Conservation (phyloP, 2,797 vertebrate species). For the Peromyscus attwateri region DNA sequence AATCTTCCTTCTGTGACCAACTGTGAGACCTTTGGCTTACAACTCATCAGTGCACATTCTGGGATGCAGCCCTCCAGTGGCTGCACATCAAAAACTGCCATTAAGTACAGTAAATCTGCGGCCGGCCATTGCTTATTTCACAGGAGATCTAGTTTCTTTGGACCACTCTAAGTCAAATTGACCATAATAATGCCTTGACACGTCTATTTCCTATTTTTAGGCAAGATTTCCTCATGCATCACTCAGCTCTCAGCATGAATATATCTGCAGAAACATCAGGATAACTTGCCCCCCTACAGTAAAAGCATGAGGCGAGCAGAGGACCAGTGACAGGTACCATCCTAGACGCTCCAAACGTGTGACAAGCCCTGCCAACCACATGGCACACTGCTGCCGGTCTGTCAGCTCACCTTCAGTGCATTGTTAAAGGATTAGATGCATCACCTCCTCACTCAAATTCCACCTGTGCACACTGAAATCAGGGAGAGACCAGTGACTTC, state of each 20-base stretch:
- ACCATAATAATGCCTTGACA: constrained; percentile 65
- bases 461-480: constrained; percentile 8
- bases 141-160: constrained; percentile 36
- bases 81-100: background rate
- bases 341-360: background rate
- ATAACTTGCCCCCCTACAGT: constrained; percentile 20
- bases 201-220: constrained; percentile 71
- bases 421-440: background rate
- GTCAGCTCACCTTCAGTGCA: constrained; percentile 1
- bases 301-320: constrained; percentile 11
- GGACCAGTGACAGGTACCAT: constrained; percentile 25
- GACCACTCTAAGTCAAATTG: constrained; percentile 58
- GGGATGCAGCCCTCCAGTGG: background rate
- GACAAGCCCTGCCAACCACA: constrained; percentile 55
- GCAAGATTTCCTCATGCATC: constrained; percentile 53
- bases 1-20: background rate
- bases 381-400: background rate
- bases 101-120: background rate
- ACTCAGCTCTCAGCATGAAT: constrained; percentile 37
- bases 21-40: background rate
- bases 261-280: constrained; percentile 56
- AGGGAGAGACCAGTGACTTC: background rate
- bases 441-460: constrained; percentile 35
- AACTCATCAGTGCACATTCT: background rate
- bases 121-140: constrained; percentile 7